These are phyloP conservation scores for Balearica regulorum DNA, from an alignment of 2,797 vertebrate genomes.

Conservation along the genomic window DNA sequence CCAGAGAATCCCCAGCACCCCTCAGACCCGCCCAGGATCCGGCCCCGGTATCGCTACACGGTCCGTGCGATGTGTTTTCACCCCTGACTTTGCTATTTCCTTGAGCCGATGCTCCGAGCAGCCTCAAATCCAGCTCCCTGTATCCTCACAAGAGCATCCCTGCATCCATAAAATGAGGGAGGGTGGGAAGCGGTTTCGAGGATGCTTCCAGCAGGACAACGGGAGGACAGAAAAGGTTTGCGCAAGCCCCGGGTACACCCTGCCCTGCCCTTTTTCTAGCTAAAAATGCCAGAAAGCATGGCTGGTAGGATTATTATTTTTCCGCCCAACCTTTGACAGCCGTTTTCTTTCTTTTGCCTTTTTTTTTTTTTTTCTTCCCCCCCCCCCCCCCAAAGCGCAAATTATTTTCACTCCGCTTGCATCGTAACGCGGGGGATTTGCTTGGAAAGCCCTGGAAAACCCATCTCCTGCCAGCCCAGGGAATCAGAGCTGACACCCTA, in stretches of 20 bases:
- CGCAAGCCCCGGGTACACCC: background rate
- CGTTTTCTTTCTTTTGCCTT: background rate
- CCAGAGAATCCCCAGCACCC: background rate
- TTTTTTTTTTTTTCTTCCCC: background rate
- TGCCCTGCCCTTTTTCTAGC: background rate
- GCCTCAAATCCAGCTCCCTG: background rate
- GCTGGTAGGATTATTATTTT: background rate
- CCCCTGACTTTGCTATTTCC: background rate
- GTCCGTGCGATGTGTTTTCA: background rate
- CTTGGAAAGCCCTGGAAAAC: background rate
- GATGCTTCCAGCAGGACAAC: background rate
- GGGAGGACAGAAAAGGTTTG: background rate
- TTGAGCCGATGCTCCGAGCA: accelerated
- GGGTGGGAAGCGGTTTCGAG: background rate
- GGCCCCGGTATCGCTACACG: accelerated
- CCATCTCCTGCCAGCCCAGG: background rate
- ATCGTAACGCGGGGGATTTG: background rate
- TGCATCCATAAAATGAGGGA: accelerated
- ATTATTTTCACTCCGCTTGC: background rate
- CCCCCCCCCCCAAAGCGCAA: background rate
- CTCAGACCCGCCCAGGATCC: background rate
- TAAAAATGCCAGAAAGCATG: background rate
- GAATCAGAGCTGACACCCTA: slow-evolving; percentile 6
- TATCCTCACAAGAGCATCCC: background rate
- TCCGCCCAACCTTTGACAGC: background rate